These are phyloP conservation scores for Eulithis prunata DNA, from an alignment of 2,888 invertebrate genomes.

Conservation along the genomic window DNA sequence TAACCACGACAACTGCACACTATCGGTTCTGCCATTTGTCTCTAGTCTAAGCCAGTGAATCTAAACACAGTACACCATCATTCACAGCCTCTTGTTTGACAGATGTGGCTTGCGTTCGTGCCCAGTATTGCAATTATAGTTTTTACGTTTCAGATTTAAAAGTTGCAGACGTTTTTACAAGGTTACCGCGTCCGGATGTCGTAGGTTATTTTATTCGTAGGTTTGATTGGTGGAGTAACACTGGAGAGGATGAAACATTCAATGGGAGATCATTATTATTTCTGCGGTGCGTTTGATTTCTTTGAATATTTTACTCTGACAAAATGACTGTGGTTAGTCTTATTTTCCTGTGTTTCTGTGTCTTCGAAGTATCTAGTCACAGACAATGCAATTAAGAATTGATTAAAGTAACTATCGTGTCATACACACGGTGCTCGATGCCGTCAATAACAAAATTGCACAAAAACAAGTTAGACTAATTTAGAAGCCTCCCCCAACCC, in stretches of 20 bases:
- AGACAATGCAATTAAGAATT: background rate
- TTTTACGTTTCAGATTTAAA: constrained; percentile 23
- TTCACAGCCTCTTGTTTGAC: constrained; percentile 20
- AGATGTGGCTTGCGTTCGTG: constrained; percentile 17
- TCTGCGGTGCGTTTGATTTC: constrained; percentile 4
- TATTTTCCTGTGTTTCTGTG: background rate
- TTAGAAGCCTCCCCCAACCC: background rate
- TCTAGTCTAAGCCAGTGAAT: constrained; percentile 2
- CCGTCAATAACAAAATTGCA: background rate
- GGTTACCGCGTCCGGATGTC: constrained; percentile 36
- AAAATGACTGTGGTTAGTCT: background rate
- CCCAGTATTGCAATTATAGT: constrained; percentile 16
- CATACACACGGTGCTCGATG: background rate
- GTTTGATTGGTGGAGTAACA: constrained; percentile 13
- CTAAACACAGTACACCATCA: constrained; percentile 24
- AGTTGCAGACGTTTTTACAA: constrained; percentile 26
- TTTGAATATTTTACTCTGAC: background rate
- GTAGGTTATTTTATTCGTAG: constrained; percentile 32
- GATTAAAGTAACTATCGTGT: background rate
- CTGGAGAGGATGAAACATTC: constrained; percentile 13
- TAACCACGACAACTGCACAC: background rate
- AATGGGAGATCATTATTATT: constrained; percentile 13
- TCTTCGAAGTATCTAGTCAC: background rate
- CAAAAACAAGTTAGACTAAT: background rate
- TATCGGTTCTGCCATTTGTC: constrained; percentile 1